These are phyloP conservation scores for Pycnomerus fuliginosus DNA, from an alignment of 2,888 invertebrate genomes.

Conservation along the genomic window DNA sequence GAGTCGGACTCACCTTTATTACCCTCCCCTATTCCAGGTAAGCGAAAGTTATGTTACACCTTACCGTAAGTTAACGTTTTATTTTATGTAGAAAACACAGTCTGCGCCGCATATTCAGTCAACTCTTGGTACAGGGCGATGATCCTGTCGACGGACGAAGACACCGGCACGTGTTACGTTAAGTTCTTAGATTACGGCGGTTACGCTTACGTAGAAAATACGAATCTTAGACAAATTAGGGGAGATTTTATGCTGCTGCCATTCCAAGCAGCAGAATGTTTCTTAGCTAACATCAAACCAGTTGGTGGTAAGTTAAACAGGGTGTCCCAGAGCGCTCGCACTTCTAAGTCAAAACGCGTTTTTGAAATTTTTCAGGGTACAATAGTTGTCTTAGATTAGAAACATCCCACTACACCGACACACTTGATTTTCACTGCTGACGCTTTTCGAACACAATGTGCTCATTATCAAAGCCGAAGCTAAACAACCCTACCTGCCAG, in stretches of 20 bases:
- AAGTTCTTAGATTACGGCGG: constrained; percentile 96
- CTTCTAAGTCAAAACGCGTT: no score
- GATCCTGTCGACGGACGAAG: constrained; percentile 65
- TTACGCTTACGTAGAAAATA: constrained; percentile 75
- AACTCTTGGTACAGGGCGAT: constrained; percentile 90
- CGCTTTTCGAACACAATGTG: no score
- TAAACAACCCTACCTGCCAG: no score
- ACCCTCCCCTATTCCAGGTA: constrained; percentile 78
- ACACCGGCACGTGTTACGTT: constrained; percentile 73
- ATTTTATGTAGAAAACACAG: constrained; percentile 67
- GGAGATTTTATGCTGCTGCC: constrained; percentile 92
- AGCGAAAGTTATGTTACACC: no score
- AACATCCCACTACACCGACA: no score
- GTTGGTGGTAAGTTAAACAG: constrained; percentile 58
- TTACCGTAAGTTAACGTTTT: constrained; percentile 4
- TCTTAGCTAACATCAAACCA: constrained; percentile 85
- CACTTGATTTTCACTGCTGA: no score
- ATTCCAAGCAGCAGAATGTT: constrained; percentile 96
- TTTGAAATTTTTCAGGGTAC: no score
- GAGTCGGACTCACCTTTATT: constrained; percentile 76
- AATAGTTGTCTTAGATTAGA: no score
- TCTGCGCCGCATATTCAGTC: constrained; percentile 84
- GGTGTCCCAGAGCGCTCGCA: no score
- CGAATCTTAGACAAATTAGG: constrained; percentile 85
- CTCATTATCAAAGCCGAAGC: no score